Conservation (phyloP, 2,888 invertebrate species). For the Rugalucina vietnamica region DNA sequence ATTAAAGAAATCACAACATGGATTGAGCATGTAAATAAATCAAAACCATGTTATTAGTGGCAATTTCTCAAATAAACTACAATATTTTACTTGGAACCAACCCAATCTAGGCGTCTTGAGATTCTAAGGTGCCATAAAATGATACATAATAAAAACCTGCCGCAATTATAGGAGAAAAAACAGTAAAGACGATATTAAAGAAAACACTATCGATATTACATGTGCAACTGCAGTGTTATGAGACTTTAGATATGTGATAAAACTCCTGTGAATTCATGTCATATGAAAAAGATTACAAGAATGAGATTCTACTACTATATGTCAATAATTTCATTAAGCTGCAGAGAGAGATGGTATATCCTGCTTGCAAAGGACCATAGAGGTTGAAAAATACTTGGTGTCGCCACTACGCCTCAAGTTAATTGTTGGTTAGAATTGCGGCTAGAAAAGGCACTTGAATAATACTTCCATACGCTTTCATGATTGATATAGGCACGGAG, state of each 20-base stretch:
- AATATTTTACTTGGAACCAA: neutral
- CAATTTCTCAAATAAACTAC: neutral
- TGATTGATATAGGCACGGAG: no score
- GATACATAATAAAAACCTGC: conserved; percentile 1
- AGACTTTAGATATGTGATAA: neutral
- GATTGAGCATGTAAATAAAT: conserved; percentile 2
- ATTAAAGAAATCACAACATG: neutral
- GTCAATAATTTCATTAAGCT: no score
- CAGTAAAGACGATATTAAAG: neutral
- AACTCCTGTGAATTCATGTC: no score
- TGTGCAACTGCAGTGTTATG: neutral
- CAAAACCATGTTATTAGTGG: neutral
- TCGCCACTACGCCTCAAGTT: no score
- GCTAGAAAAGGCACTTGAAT: no score
- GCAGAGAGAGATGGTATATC: no score
- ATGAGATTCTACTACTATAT: no score
- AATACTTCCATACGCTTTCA: no score
- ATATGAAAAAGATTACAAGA: no score
- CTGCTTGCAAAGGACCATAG: no score
- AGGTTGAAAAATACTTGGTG: no score
- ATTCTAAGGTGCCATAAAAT: neutral
- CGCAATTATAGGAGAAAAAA: neutral
- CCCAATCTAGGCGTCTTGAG: conserved; percentile 2
- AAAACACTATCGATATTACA: neutral
- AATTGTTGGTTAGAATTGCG: no score